Conservation (phyloP, 2,888 invertebrate species). For the Rhamnusium bicolor region DNA sequence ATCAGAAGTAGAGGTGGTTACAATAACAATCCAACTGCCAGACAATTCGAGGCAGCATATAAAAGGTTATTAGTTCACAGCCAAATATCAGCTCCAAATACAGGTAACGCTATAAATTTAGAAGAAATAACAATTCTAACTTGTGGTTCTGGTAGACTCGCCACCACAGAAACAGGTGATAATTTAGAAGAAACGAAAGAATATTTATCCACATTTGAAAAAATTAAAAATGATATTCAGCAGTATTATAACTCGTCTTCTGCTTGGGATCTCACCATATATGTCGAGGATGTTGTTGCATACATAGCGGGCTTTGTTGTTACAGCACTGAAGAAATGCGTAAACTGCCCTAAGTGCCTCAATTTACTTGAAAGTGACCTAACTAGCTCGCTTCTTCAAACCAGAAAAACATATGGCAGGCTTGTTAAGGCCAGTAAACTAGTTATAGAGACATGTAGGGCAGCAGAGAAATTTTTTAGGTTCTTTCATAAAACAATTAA, state of each 20-base stretch:
- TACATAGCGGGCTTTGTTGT: constrained; percentile 45
- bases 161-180: not conserved
- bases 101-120: constrained; percentile 34
- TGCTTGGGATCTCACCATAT: constrained; percentile 39
- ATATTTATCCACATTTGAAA: not conserved
- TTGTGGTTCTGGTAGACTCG: not conserved
- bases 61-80: constrained; percentile 30
- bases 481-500: constrained; percentile 20
- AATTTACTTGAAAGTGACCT: constrained; percentile 27
- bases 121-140: constrained; percentile 34
- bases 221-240: not conserved
- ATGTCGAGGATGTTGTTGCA: constrained; percentile 31
- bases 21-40: constrained; percentile 38
- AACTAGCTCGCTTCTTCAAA: constrained; percentile 31
- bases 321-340: constrained; percentile 34
- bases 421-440: constrained; percentile 31
- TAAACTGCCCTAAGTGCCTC: constrained; percentile 29
- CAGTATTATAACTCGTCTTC: too few relatives aligned
- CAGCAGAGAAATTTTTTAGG: constrained; percentile 33
- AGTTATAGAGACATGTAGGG: constrained; percentile 28
- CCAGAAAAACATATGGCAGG: constrained; percentile 37
- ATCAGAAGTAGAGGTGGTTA: constrained; percentile 33
- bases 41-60: constrained; percentile 30
- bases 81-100: constrained; percentile 25
- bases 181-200: constrained; percentile 1